Base-by-base conservation (phyloP, 2,797 vertebrate species). In the Darevskia mixta region DNA sequence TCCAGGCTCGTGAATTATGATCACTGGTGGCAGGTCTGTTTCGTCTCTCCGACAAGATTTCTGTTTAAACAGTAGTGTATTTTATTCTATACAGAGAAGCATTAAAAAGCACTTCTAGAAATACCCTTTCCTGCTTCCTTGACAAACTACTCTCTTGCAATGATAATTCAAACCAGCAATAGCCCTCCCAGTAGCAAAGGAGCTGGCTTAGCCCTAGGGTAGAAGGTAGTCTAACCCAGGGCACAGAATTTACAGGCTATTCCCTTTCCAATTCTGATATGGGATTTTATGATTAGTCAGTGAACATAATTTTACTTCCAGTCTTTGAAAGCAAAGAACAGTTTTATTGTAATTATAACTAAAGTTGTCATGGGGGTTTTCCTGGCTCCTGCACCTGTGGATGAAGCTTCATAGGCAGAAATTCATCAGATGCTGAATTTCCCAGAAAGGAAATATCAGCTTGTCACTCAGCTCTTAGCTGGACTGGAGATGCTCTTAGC, bases 131-230 rank as follows among this genome's bases (percentile, higher is more conserved):
- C 86, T 79, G 64, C 38, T 83, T 94, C 91, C 94, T 94, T 92
- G 92, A 93, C 87, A 88, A 88, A 94, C 55, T 76, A 1, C 88
- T 95, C 93, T 91, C 81, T 90, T 93, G 80, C 85, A 92, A 93
- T 94, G 90, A 90, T 91, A 94, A 94, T 93, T 95, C 84, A 93
- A 94, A 97, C 80, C 86, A 92, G 89, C 76, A 84, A 58, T 8
- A 58, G 86, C 84, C 92, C 87, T 84, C 90, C 85, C 87, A 87
- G 88, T 45, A 49, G 82, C 88, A 92, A 76, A 55, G 86, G 87
- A 67, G 75, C 5, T 13, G 45, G 13, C 45, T 73, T 43, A 79
- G 25, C 27, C 25, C 69, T 76, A n/a, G 58, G 29, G 25, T 64
- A 64, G 61, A 43, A 43, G 11, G 13, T 64, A 35, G 58, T 73